Conservation (phyloP, 2,797 vertebrate species). For the Florisuga fusca region DNA sequence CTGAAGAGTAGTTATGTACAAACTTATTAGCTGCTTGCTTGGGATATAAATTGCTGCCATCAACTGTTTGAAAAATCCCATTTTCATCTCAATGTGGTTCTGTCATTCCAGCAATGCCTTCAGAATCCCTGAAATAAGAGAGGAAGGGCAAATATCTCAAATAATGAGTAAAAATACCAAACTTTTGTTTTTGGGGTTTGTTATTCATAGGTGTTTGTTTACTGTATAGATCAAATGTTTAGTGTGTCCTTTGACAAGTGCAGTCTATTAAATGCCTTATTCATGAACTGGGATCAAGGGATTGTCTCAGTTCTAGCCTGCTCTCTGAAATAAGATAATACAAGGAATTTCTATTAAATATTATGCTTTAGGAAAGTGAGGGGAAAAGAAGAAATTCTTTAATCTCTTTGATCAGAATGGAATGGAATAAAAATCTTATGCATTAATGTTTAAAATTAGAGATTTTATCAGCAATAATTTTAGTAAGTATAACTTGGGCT, state of each 20-base stretch:
- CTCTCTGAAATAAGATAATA: constrained; percentile 67
- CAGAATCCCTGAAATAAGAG: background rate
- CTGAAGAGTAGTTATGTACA: background rate
- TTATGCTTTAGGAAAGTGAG: constrained; percentile 31
- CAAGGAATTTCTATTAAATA: constrained; percentile 61
- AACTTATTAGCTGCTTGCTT: background rate
- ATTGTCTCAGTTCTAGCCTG: constrained; percentile 62
- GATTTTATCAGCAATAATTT: constrained; percentile 71
- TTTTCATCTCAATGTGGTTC: background rate
- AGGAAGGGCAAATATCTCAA: constrained; percentile 13
- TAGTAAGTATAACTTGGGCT: constrained; percentile 41
- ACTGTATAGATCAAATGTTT: constrained; percentile 55
- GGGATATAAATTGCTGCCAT: background rate
- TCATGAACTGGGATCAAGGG: constrained; percentile 71
- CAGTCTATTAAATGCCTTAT: constrained; percentile 73
- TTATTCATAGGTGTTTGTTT: constrained; percentile 57
- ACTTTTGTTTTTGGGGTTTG: background rate
- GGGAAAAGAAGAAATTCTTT: constrained; percentile 44
- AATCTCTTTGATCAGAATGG: constrained; percentile 68
- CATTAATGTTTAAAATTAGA: constrained; percentile 70
- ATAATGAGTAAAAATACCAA: background rate
- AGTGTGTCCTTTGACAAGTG: constrained; percentile 59
- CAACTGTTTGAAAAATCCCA: background rate
- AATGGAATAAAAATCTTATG: constrained; percentile 58
- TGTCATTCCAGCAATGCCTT: background rate